Base-by-base conservation (phyloP, 2,888 invertebrate genomes). In the Myopa testacea region DNA sequence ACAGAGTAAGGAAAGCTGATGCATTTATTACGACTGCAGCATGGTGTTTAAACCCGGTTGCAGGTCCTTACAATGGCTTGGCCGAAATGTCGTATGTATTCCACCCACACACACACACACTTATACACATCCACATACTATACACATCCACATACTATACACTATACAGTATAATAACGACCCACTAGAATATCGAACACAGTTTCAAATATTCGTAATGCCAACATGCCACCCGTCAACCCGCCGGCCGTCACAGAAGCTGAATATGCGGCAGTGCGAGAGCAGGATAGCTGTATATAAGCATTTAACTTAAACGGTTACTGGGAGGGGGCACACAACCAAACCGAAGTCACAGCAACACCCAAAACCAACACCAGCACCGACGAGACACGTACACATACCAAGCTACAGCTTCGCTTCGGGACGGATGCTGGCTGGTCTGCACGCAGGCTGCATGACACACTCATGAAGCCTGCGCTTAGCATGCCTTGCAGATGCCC, bases 171-270 rank as follows among this genome's bases (percentile, higher is more conserved):
- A 40, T n/a, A 34, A 19, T 65, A 45, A 68, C 68, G 26, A 63
- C 73, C 65, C 78, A 78, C 73, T 76, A 50, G 72, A 76, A 76
- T 45, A 78, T 37, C 60, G 55, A 73, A 68, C 76, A 78, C 76
- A 76, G 78, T 79, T 79, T 74, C 74, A 77, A 79, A 62, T 75
- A 12, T 40, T 60, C 8, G 70, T 62, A 55, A 63, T 69, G 58
- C 16, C 14, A 14, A 67, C 37, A n/a, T 26, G 26, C 26, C 2
- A 26, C 45, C 16, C 72, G 16, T 71, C 63, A 26, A 19, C n/a
- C 45, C 70, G 34, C n/a, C 55, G 26, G 26, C 71, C 34, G 37
- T 12, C 60, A 6, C 45, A 8, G 45, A 6, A 45, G 10, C 45
- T 16, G 26, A 50, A 40, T 14, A 37, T 16, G n/a, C 45, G 16